Base-by-base conservation (phyloP, 2,113 vertebrate genomes). In the Benitochromis conjunctus region DNA sequence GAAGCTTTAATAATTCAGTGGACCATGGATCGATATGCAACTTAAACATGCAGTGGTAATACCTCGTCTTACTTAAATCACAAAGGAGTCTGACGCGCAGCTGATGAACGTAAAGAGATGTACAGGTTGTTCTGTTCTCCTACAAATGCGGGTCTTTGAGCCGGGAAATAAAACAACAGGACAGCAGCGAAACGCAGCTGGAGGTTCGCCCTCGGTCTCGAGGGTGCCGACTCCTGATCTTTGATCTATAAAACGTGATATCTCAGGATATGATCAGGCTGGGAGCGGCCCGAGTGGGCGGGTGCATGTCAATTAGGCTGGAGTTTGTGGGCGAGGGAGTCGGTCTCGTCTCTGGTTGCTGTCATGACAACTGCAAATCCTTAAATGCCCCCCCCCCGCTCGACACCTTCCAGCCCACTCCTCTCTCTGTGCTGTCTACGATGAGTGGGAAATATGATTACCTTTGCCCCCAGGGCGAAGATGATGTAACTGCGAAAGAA, bases 331-430 rank as follows among this genome's bases (percentile, higher is more conserved):
- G 88, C 62, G 13, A 81, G 31, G 85, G 58, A 90, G 74, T 88
- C 41, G 1, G 57, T 71, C 83, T 92, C 84, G 66, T 85, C 48
- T n/a, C 83, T 69, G 80, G 78, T 87, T 19, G 85, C 88, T 93
- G 91, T 85, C 88, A 94, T 93, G 92, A 91, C 90, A 92, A 94
- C 92, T 81, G 78, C 87, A 0, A 79, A 90, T 86, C 86, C 84
- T 84, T 66, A 78, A 78, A 78, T 57, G 13, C 36, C 3, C 34
- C 54, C 54, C 26, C 48, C 11, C 21, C 3, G 19, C 29, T 31
- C 6, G 7, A n/a, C 36, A 60, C 48, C 80, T 80, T 48, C 64
- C 46, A 36, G 58, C 85, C 87, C 87, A 60, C 83, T 62, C 51
- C 79, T 86, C 83, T 83, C 58, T 82, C 79, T 43, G 55, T 21